Evolutionary conservation across 2,888 invertebrate genomes (phyloP), one percentile per base, ranked within the genome.

Genomic region (Laothoe populi): DNA sequence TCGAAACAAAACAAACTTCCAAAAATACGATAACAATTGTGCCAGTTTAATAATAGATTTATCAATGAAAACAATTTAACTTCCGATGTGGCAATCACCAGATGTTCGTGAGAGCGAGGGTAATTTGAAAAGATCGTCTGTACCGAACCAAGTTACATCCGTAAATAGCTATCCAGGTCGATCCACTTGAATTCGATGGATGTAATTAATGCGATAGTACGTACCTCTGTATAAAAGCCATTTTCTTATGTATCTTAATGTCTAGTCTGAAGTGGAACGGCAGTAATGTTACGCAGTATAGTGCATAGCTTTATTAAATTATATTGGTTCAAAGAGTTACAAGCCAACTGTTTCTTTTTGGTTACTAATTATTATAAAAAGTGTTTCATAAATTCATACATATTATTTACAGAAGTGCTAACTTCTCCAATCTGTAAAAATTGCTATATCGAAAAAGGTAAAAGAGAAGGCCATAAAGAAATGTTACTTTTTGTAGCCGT

Each of bases 91-190:
- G 63, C 63, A 61, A 63, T 63, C 60, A 49, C 61, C 16, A 38
- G 10, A 59, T 48, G 46, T 19, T 49, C 57, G 42, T 62, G 63
- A 65, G 26, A 53, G 53, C 31, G 35, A 1, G 4, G 16, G 10
- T 53, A 38, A 35, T 53, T 64, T 48, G 59, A 72, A 68, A 66
- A 57, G 63, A 66, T 64, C 59, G 63, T 57, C 63, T 68, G 69
- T 66, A 73, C 70, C 72, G 1, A 38, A 38, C 38, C 38, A 59
- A 77, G 78, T 75, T 67, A 62, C 64, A 71, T 66, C 73, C 67
- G 73, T 71, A 72, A 75, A 71, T 72, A 70, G 70, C 72, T 73
- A 75, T 73, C 68, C 67, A 67, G 68, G 67, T 45, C 67, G 74
- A 70, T 75, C 73, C 72, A 74, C 75, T 78, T 71, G 68, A 76